phyloP scores from a whole-genome alignment of 2,888 invertebrate genomes.

The Scaptomyza polygonia region DNA sequence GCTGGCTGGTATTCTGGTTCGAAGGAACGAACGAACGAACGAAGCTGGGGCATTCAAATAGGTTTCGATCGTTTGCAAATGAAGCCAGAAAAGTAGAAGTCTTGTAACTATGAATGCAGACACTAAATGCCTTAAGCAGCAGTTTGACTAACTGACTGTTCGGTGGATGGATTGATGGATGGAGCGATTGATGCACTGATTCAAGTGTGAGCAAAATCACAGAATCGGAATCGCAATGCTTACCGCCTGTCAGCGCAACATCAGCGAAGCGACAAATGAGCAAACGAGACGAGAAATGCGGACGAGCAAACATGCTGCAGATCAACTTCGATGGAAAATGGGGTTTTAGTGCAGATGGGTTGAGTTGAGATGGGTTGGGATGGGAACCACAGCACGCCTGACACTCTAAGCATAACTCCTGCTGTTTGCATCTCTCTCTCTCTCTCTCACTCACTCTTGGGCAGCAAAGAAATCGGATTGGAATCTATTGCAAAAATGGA shows the following conservation, averaged over 20 bases:
- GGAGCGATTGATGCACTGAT: slow-evolving; percentile 61
- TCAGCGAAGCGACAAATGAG: slow-evolving; percentile 76
- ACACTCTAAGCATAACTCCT: slow-evolving; percentile 7
- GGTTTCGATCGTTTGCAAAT: slow-evolving; percentile 51
- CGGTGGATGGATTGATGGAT: slow-evolving; percentile 52
- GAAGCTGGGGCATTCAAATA: slow-evolving; percentile 22
- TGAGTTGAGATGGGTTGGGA: slow-evolving; percentile 3
- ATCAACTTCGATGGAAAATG: slow-evolving; percentile 49
- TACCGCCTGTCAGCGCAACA: slow-evolving; percentile 56
- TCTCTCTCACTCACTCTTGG: background rate
- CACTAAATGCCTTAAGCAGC: slow-evolving; percentile 36
- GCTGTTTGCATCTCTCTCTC: background rate
- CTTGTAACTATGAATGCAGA: slow-evolving; percentile 44
- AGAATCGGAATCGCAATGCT: slow-evolving; percentile 42
- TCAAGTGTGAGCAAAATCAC: slow-evolving; percentile 59
- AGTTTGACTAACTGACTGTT: slow-evolving; percentile 33
- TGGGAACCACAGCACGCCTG: slow-evolving; percentile 50
- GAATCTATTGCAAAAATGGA: slow-evolving; percentile 63
- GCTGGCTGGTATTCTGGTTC: slow-evolving; percentile 21
- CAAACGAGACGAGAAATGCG: slow-evolving; percentile 59
- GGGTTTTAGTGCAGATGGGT: slow-evolving; percentile 9
- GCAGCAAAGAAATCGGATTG: slow-evolving; percentile 26
- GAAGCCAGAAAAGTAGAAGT: slow-evolving; percentile 42
- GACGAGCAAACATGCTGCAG: slow-evolving; percentile 60
- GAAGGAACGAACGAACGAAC: background rate